phyloP scores from a whole-genome alignment of 2,797 vertebrate genomes.

The Myotis myotis region DNA sequence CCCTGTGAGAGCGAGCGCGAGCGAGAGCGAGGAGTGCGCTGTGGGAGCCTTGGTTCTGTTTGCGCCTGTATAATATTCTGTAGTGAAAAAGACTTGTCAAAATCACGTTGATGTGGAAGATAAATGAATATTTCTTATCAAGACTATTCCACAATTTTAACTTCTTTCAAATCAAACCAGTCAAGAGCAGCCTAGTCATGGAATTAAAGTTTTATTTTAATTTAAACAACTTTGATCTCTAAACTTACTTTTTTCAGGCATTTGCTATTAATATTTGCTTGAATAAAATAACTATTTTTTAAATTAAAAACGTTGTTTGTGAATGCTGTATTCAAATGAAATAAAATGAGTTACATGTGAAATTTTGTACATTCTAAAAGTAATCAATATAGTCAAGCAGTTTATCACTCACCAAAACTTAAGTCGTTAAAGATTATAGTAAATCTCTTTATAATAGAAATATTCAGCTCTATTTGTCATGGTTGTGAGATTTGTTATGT shows the following conservation, averaged over 20 bases:
- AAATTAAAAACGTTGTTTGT: background rate
- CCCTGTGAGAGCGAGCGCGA: background rate
- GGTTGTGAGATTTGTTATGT: slow-evolving; percentile 18
- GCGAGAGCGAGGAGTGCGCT: background rate
- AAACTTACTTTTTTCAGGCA: background rate
- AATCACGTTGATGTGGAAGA: background rate
- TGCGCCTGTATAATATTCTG: background rate
- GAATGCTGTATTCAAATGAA: background rate
- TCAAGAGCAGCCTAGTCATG: background rate
- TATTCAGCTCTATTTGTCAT: background rate
- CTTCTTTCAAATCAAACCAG: background rate
- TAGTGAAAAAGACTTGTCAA: background rate
- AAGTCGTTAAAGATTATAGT: slow-evolving; percentile 20
- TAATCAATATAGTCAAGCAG: background rate
- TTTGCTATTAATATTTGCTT: slow-evolving; percentile 2
- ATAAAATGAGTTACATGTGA: background rate
- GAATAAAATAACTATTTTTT: background rate
- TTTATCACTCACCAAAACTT: background rate
- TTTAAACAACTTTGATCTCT: background rate
- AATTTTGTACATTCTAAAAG: slow-evolving; percentile 13
- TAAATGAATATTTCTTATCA: background rate
- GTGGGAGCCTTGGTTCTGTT: background rate
- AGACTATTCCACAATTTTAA: background rate
- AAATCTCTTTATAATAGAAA: background rate
- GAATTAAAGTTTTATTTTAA: background rate